These are phyloP conservation scores for Fissipunctia ypsillon DNA, from an alignment of 2,888 invertebrate species.

Conservation along the genomic window DNA sequence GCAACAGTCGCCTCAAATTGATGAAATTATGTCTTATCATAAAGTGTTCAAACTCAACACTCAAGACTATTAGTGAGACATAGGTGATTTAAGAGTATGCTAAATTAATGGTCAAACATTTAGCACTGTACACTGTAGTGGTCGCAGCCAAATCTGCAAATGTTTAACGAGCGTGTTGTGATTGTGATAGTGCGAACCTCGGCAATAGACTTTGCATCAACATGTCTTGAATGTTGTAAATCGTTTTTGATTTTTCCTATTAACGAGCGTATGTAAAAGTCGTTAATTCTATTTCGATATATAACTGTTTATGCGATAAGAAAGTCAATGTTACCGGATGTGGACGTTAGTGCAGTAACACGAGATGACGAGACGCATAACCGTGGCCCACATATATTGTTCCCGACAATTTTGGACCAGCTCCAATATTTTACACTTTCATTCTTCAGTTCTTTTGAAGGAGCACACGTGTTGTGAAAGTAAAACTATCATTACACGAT, in stretches of 20 bases:
- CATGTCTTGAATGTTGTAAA: slow-evolving; percentile 43
- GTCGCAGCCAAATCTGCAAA: slow-evolving; percentile 50
- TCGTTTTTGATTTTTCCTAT: slow-evolving; percentile 63
- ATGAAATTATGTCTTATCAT: slow-evolving; percentile 25
- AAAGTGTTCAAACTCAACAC: slow-evolving; percentile 25
- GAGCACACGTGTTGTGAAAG: slow-evolving; percentile 62
- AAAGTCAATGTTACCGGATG: slow-evolving; percentile 90
- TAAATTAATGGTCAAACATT: slow-evolving; percentile 47
- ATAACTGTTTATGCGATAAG: slow-evolving; percentile 84
- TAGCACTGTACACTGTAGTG: slow-evolving; percentile 20
- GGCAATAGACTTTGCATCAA: slow-evolving; percentile 26
- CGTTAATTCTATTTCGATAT: slow-evolving; percentile 80
- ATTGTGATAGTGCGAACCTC: slow-evolving; percentile 26
- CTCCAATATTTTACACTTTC: slow-evolving; percentile 86
- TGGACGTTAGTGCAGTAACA: slow-evolving; percentile 82
- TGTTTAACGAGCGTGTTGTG: slow-evolving; percentile 47
- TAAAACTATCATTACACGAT: slow-evolving; percentile 52
- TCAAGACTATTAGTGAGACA: slow-evolving; percentile 22
- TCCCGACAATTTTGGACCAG: slow-evolving; percentile 83
- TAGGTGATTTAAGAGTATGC: slow-evolving; percentile 31
- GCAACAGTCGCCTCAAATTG: slow-evolving; percentile 38
- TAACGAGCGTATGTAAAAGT: slow-evolving; percentile 71
- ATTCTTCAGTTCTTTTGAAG: slow-evolving; percentile 77
- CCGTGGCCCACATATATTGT: slow-evolving; percentile 88
- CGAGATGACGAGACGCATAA: slow-evolving; percentile 83